phyloP scores from a whole-genome alignment of 2,113 vertebrate species.

The Stigmatopora argus region DNA sequence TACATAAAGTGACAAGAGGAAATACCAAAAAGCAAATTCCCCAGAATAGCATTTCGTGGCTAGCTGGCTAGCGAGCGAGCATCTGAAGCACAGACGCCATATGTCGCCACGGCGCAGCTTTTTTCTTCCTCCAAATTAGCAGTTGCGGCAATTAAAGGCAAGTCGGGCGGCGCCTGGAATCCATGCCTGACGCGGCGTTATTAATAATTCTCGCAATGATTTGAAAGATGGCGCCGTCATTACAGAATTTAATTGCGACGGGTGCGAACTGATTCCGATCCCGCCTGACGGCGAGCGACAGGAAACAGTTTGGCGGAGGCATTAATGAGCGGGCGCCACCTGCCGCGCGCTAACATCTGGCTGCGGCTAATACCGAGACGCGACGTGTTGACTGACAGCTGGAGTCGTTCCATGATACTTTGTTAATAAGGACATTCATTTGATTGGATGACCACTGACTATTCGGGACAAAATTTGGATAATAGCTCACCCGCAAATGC shows the following conservation, averaged over 20 bases:
- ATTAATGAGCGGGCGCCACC: constrained; percentile 64
- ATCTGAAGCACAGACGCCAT: too few species aligned
- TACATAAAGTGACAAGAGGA: too few species aligned
- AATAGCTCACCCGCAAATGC: too few species aligned
- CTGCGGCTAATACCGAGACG: constrained; percentile 10
- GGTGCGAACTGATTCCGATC: constrained; percentile 35
- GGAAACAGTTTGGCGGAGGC: constrained; percentile 50
- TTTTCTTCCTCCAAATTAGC: constrained; percentile 53
- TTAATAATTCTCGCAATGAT: constrained; percentile 33
- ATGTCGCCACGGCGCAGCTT: too few species aligned
- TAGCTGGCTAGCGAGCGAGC: too few species aligned
- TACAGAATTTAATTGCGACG: constrained; percentile 52
- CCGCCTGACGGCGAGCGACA: constrained; percentile 36
- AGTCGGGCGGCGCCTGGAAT: constrained; percentile 27
- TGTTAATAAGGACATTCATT: neutral
- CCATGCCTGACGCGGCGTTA: constrained; percentile 43
- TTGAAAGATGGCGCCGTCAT: constrained; percentile 38
- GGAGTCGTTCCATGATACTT: constrained; percentile 10
- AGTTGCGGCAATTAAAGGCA: constrained; percentile 59
- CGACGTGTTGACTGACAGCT: constrained; percentile 36
- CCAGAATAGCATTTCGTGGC: too few species aligned
- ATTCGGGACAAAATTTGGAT: too few species aligned
- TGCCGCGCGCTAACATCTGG: constrained; percentile 66
- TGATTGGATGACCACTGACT: neutral
- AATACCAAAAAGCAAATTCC: too few species aligned